Percentiles rank a stretch among this genome's conserved stretches.
phyloP scores from a whole-genome alignment of 2,888 invertebrate species.

The Andricus quercusramuli region DNA sequence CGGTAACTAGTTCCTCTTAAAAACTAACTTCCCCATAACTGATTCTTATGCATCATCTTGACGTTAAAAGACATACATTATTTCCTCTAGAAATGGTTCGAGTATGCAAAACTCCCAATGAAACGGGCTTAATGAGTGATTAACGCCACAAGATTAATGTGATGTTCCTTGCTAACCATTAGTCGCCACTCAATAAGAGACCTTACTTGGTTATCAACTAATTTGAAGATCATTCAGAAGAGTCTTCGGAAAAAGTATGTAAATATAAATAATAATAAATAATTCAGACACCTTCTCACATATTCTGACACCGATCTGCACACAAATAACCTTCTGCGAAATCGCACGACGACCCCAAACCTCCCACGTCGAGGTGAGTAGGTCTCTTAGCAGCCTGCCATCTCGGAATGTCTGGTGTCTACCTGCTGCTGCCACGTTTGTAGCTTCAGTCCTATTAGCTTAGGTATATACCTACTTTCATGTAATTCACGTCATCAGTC shows the following conservation, averaged over 20 bases:
- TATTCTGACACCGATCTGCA: constrained; percentile 56
- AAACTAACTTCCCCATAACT: no score
- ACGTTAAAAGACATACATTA: no score
- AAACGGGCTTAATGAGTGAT: no score
- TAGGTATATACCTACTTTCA: constrained; percentile 21
- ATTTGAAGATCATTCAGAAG: background rate
- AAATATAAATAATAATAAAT: constrained; percentile 25
- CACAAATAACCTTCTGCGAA: constrained; percentile 46
- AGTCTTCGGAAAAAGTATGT: constrained; percentile 19
- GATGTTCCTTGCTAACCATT: background rate
- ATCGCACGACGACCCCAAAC: constrained; percentile 49
- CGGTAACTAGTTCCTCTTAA: no score
- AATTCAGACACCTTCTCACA: constrained; percentile 41
- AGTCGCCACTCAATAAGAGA: background rate
- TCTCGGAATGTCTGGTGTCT: constrained; percentile 37
- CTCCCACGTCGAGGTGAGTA: constrained; percentile 44
- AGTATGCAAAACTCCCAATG: no score
- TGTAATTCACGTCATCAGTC: constrained; percentile 38
- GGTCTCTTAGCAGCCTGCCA: constrained; percentile 38
- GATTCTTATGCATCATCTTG: no score
- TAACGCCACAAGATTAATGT: no score
- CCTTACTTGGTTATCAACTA: background rate
- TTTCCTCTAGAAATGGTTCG: no score
- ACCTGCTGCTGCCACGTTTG: constrained; percentile 29
- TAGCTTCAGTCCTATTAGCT: constrained; percentile 34